Conservation (phyloP, 2,113 vertebrate genomes). For the Tympanuchus pallidicinctus region DNA sequence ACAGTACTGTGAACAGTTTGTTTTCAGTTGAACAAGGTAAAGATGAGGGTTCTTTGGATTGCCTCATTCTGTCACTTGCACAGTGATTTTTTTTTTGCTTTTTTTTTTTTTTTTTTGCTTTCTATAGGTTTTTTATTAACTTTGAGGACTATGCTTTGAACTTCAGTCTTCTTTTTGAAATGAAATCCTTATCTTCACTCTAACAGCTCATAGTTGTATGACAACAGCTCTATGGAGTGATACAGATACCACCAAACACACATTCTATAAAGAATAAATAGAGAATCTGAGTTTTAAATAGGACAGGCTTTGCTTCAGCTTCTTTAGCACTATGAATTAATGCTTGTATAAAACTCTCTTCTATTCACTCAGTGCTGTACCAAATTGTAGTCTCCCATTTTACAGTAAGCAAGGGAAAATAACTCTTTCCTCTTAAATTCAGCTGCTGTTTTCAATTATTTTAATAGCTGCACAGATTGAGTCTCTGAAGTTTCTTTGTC, state of each 20-base stretch:
- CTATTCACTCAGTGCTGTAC: neutral
- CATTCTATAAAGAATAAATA: neutral
- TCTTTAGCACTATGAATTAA: neutral
- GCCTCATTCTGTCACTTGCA: neutral
- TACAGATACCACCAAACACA: neutral
- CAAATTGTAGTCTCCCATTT: neutral
- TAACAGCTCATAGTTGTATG: neutral
- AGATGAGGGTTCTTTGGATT: neutral
- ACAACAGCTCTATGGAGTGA: neutral
- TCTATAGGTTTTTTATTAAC: neutral
- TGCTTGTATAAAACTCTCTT: neutral
- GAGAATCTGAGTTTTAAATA: neutral
- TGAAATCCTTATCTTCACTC: neutral
- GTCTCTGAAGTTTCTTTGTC: neutral
- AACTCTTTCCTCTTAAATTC: neutral
- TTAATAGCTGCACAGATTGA: neutral
- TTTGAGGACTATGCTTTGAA: neutral
- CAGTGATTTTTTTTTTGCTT: neutral
- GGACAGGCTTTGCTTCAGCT: neutral
- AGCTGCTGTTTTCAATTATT: neutral
- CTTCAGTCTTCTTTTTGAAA: neutral
- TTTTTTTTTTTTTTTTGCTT: neutral
- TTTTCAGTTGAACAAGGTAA: neutral
- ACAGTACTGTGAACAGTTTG: neutral
- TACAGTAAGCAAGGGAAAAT: neutral